Percentiles rank a stretch among this genome's conserved stretches.
Evolutionary conservation across 2,888 invertebrate genomes (phyloP).

Genomic region (Netelia melanura): DNA sequence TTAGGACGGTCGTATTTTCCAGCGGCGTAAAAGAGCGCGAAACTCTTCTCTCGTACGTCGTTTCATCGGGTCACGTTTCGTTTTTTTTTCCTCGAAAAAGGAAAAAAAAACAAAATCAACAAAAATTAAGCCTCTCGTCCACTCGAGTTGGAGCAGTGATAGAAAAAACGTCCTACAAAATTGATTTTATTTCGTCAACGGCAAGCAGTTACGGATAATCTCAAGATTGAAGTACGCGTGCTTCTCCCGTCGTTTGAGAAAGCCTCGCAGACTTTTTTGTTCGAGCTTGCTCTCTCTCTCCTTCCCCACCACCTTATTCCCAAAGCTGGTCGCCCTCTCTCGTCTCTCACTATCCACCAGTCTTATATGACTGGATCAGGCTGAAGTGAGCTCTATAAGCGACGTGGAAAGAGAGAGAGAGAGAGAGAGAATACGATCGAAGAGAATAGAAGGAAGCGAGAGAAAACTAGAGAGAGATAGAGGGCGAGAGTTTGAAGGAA

Average conservation of each 20-base stretch:
- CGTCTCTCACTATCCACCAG: slow-evolving; percentile 15
- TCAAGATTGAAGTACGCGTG: slow-evolving; percentile 51
- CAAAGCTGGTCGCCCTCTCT: background rate
- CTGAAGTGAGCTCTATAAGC: slow-evolving; percentile 38
- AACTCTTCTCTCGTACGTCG: no score
- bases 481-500: slow-evolving; percentile 56
- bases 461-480: slow-evolving; percentile 26
- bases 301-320: background rate
- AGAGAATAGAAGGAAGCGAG: slow-evolving; percentile 13
- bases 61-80: no score
- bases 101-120: no score
- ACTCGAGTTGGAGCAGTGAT: background rate
- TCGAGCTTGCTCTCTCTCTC: background rate
- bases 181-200: slow-evolving; percentile 43
- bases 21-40: no score
- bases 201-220: slow-evolving; percentile 40
- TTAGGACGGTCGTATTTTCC: no score
- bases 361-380: slow-evolving; percentile 49
- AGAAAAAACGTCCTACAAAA: slow-evolving; percentile 9
- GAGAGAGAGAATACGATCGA: slow-evolving; percentile 47
- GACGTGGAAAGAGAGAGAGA: background rate
- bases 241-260: slow-evolving; percentile 26
- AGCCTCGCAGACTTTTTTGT: slow-evolving; percentile 23
- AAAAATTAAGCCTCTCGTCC: no score
- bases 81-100: no score